These are phyloP conservation scores for Bombyx mandarina DNA, from an alignment of 1,140 invertebrate species.

Conservation along the genomic window DNA sequence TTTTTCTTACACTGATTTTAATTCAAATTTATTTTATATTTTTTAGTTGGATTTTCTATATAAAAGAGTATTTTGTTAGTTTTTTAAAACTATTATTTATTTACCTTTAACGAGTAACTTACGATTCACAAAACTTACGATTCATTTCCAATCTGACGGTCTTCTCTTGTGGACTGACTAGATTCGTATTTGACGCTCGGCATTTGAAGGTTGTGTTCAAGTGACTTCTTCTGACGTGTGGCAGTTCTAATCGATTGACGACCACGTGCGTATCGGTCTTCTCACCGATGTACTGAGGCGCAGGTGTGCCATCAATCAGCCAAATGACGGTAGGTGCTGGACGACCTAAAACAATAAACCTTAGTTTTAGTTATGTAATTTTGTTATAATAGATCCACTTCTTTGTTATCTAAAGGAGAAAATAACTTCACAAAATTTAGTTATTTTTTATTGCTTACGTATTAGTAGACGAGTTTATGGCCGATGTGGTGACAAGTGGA, in stretches of 20 bases:
- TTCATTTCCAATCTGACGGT: slow-evolving; percentile 84
- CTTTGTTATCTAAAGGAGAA: background rate
- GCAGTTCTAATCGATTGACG: slow-evolving; percentile 82
- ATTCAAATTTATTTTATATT: too few species aligned
- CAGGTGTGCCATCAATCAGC: slow-evolving; percentile 81
- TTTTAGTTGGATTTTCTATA: too few species aligned
- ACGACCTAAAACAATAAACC: slow-evolving; percentile 74
- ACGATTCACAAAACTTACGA: slow-evolving; percentile 73
- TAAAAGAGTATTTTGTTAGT: too few species aligned
- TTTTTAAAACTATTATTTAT: too few species aligned
- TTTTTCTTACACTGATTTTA: too few species aligned
- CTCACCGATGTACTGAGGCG: slow-evolving; percentile 71
- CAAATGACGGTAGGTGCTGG: slow-evolving; percentile 77
- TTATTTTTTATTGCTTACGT: too few species aligned
- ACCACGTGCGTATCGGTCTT: slow-evolving; percentile 80
- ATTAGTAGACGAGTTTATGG: too few species aligned
- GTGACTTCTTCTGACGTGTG: slow-evolving; percentile 79
- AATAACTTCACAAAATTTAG: too few species aligned
- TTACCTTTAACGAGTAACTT: too few species aligned
- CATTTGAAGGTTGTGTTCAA: slow-evolving; percentile 89
- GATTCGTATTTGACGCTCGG: slow-evolving; percentile 87
- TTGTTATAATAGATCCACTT: background rate
- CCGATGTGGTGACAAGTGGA: too few species aligned
- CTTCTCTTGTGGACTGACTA: slow-evolving; percentile 84
- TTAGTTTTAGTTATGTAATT: too few species aligned